Conservation (phyloP, 2,888 invertebrate species). For the Phengaris alcon region DNA sequence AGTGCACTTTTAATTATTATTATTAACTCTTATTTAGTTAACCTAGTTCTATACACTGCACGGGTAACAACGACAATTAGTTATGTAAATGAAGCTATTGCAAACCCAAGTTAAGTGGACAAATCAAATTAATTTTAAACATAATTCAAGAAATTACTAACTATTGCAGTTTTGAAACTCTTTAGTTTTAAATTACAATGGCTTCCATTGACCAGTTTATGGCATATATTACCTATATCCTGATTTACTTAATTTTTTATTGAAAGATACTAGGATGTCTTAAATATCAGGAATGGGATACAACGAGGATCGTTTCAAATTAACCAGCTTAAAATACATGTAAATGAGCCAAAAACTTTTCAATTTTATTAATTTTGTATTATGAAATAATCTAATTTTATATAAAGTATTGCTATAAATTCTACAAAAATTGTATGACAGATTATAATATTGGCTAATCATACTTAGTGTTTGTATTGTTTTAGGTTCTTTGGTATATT, state of each 20-base stretch:
- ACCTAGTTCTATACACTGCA: background rate
- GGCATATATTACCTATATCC: no score
- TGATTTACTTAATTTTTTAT: no score
- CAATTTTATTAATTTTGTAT: background rate
- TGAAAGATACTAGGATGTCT: background rate
- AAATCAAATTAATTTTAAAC: background rate
- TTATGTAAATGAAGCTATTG: slow-evolving; percentile 11
- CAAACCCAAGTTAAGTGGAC: background rate
- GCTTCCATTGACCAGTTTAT: no score
- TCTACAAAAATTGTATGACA: background rate
- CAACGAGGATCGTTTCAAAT: background rate
- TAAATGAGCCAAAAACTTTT: no score
- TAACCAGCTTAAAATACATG: background rate
- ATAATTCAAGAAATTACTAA: background rate
- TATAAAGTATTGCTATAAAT: background rate
- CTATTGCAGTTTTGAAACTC: background rate
- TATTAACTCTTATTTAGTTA: background rate
- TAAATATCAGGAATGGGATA: background rate
- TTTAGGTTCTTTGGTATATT: slow-evolving; percentile 24
- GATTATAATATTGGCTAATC: background rate
- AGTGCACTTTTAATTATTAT: background rate
- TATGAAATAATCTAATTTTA: background rate
- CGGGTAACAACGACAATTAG: slow-evolving; percentile 21
- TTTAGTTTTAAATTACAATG: background rate
- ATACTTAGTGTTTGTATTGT: background rate